These are phyloP conservation scores for Nemurella pictetii DNA, from an alignment of 2,888 invertebrate genomes.

Conservation along the genomic window DNA sequence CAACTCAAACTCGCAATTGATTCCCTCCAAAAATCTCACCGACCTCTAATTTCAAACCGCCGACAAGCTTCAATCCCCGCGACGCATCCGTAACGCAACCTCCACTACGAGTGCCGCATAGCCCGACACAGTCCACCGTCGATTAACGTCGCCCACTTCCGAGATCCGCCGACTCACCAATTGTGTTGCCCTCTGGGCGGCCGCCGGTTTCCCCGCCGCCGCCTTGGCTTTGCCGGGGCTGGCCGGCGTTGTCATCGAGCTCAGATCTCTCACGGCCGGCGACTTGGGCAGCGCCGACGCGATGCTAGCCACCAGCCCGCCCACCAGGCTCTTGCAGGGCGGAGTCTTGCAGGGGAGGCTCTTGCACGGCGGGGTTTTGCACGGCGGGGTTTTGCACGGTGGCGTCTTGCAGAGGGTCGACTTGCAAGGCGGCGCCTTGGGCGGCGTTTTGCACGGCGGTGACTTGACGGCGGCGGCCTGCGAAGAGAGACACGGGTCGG, in stretches of 20 bases:
- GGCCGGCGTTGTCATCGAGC: slow-evolving; percentile 41
- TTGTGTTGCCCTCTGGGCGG: slow-evolving; percentile 51
- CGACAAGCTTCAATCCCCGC: no score
- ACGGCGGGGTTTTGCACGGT: slow-evolving; percentile 1
- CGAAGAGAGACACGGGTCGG: background rate
- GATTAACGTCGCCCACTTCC: no score
- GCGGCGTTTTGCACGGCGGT: background rate
- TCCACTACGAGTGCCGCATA: no score
- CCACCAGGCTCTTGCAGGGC: background rate
- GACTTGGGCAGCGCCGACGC: slow-evolving; percentile 29
- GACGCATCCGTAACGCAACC: no score
- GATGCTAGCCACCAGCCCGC: slow-evolving; percentile 12
- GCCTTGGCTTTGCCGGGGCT: slow-evolving; percentile 46
- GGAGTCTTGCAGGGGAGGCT: background rate
- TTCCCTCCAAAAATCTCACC: no score
- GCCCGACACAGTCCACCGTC: no score
- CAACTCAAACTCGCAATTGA: no score
- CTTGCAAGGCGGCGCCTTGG: slow-evolving; percentile 4
- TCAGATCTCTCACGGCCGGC: slow-evolving; percentile 32
- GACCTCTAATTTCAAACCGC: no score
- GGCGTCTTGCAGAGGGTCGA: background rate
- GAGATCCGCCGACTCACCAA: background rate
- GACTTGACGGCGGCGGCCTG: background rate
- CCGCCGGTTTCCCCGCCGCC: slow-evolving; percentile 63
- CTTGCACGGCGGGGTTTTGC: background rate